Evolutionary conservation across 2,113 vertebrate species (phyloP).

Genomic region (Crotalus tigris): DNA sequence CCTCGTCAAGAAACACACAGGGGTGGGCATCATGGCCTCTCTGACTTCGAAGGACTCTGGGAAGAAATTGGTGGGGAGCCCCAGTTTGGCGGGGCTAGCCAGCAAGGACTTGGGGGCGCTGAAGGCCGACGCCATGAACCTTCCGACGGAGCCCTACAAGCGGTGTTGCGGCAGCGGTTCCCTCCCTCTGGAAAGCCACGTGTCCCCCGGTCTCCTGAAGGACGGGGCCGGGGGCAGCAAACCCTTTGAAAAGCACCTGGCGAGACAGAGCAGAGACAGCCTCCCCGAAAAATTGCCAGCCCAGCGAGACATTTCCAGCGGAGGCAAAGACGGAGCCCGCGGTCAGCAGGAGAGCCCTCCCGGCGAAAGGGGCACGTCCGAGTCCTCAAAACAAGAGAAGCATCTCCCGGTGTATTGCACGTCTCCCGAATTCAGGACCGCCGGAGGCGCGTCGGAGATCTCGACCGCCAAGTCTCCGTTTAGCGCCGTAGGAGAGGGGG

Average conservation of each 20-base stretch:
- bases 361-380: constrained; percentile 66
- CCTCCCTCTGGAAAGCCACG: constrained; percentile 62
- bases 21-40: constrained; percentile 55
- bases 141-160: constrained; percentile 67
- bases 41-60: constrained; percentile 70
- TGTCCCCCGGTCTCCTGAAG: constrained; percentile 63
- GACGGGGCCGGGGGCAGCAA: constrained; percentile 58
- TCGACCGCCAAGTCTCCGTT: constrained; percentile 74
- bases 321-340: constrained; percentile 67
- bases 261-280: constrained; percentile 70
- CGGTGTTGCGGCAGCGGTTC: constrained; percentile 63
- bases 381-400: constrained; percentile 73
- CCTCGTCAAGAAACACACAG: constrained; percentile 53
- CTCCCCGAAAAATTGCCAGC: constrained; percentile 70
- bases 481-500: constrained; percentile 75
- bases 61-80: constrained; percentile 66
- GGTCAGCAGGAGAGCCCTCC: constrained; percentile 63
- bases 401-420: constrained; percentile 76
- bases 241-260: constrained; percentile 69
- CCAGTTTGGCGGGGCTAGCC: constrained; percentile 56
- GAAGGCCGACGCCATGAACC: constrained; percentile 60
- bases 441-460: constrained; percentile 72
- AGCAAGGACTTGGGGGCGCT: constrained; percentile 64
- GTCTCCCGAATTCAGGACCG: constrained; percentile 76
- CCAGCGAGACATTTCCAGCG: constrained; percentile 68